Conservation (phyloP, 2,888 invertebrate species). For the Philhelius pedissequus region DNA sequence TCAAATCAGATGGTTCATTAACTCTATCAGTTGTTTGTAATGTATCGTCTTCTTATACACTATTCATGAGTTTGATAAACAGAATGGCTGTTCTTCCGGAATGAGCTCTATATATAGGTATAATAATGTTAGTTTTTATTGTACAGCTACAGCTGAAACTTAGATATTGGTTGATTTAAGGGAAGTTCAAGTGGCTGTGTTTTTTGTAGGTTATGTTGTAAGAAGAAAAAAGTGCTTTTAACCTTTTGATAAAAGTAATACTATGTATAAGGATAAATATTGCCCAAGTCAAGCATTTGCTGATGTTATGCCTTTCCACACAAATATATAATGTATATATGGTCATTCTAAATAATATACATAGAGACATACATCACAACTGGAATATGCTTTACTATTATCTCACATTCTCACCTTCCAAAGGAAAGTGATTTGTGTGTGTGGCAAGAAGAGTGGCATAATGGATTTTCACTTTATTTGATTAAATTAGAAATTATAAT, state of each 20-base stretch:
- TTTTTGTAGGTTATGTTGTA: not conserved
- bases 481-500: slow-evolving; percentile 80
- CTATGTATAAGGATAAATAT: slow-evolving; percentile 29
- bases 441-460: slow-evolving; percentile 40
- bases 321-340: not conserved
- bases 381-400: not conserved
- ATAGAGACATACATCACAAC: slow-evolving; percentile 13
- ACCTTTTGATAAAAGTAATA: slow-evolving; percentile 2
- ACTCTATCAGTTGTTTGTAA: slow-evolving; percentile 50
- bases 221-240: slow-evolving; percentile 31
- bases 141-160: not conserved
- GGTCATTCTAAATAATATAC: not conserved
- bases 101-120: not conserved
- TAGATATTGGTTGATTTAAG: slow-evolving; percentile 15
- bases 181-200: slow-evolving; percentile 3
- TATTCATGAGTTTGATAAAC: slow-evolving; percentile 62
- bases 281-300: slow-evolving; percentile 16
- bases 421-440: slow-evolving; percentile 48
- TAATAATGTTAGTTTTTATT: slow-evolving; percentile 7
- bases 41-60: slow-evolving; percentile 55
- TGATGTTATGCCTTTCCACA: slow-evolving; percentile 32
- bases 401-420: slow-evolving; percentile 3
- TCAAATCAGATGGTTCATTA: slow-evolving; percentile 60
- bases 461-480: slow-evolving; percentile 75
- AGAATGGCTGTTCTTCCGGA: not conserved